Conservation (phyloP, 2,113 vertebrate species). For the Zapornia atra region DNA sequence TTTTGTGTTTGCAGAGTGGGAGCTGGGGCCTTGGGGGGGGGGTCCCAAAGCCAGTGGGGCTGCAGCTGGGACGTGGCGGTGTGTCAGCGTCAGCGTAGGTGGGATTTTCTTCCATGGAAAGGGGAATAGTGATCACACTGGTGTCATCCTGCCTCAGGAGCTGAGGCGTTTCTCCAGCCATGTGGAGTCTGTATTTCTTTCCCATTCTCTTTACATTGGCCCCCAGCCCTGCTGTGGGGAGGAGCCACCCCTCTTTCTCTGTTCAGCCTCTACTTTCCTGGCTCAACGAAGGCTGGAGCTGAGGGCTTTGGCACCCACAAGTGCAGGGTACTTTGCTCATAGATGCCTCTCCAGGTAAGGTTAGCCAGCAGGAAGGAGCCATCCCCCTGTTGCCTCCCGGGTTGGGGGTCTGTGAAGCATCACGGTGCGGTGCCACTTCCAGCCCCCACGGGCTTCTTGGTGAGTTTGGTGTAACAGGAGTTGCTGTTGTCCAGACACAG, state of each 20-base stretch:
- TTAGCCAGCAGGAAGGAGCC: not conserved
- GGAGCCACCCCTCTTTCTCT: not conserved
- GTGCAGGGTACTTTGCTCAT: not conserved
- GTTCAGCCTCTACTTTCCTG: not conserved
- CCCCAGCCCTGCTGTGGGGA: not conserved
- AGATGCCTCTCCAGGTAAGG: not conserved
- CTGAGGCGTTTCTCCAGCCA: not conserved
- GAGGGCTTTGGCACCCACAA: not conserved
- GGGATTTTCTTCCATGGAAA: not conserved
- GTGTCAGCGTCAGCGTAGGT: not conserved
- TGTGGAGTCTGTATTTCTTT: slow-evolving; percentile 2
- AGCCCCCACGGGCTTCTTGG: not conserved
- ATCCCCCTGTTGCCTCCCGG: not conserved
- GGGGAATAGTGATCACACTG: not conserved
- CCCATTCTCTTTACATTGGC: slow-evolving; percentile 48
- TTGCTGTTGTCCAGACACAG: not conserved
- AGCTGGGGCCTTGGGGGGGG: not conserved
- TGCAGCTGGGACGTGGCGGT: not conserved
- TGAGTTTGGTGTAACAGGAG: not conserved
- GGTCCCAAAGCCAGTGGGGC: not conserved
- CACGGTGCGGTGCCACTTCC: not conserved
- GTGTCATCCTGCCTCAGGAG: not conserved
- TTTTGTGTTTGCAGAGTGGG: not conserved
- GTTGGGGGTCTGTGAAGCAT: not conserved
- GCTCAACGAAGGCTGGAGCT: not conserved